Conservation (phyloP, 2,797 vertebrate genomes). For the Sebastes variabilis region DNA sequence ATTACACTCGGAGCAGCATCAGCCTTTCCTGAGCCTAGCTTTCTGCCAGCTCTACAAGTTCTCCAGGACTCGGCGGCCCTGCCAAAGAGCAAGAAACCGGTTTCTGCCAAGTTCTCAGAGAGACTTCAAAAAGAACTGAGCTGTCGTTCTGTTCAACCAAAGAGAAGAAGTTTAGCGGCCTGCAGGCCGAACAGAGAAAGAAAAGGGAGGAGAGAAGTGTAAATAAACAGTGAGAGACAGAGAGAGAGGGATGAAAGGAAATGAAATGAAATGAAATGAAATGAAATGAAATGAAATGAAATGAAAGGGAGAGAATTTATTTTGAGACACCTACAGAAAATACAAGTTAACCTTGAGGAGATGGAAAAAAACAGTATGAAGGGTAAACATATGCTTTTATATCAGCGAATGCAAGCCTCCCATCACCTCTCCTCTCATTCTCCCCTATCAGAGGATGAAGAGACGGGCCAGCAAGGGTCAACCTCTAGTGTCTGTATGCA, state of each 20-base stretch:
- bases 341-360: conserved; percentile 12
- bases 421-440: not conserved
- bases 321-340: not conserved
- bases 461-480: not conserved
- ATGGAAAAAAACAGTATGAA: not conserved
- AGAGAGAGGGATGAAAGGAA: not conserved
- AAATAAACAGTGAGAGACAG: not conserved
- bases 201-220: not conserved
- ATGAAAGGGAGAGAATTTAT: not conserved
- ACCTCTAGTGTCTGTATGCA: not conserved
- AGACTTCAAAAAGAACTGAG: conserved; percentile 38
- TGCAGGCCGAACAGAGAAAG: conserved; percentile 2
- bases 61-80: conserved; percentile 10
- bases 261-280: not conserved
- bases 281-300: not conserved
- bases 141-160: conserved; percentile 3
- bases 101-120: conserved; percentile 31
- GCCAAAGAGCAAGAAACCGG: conserved; percentile 21
- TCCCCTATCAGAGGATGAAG: not conserved
- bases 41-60: conserved; percentile 29
- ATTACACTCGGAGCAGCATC: conserved; percentile 15
- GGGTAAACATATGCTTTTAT: not conserved
- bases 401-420: not conserved
- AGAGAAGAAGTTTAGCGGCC: conserved; percentile 7
- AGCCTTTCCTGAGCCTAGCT: conserved; percentile 7